A percentile compares a stretch with the other conserved stretches of the same genome.
Evolutionary conservation across 2,888 invertebrate species (phyloP).

Genomic region (Trissonchulus sp.): DNA sequence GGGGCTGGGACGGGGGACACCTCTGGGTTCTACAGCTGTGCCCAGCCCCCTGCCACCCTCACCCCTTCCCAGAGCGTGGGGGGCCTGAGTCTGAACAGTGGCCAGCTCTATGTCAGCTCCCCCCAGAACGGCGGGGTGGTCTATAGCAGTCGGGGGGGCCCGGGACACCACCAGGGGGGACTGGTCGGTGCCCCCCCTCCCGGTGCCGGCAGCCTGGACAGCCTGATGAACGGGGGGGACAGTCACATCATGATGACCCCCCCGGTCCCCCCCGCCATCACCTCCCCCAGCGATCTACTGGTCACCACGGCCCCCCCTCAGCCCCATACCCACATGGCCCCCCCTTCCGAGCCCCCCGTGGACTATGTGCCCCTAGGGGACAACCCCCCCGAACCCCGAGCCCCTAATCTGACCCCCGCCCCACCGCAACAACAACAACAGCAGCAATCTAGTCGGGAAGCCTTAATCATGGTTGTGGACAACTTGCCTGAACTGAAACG

Average conservation of each 20-base stretch:
- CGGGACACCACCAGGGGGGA: too few species aligned
- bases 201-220: slow-evolving; percentile 2
- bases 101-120: too few species aligned
- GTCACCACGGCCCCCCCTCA: neutral
- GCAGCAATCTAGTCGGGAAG: too few species aligned
- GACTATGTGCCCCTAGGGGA: neutral
- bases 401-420: neutral
- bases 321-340: neutral
- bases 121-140: too few species aligned
- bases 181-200: too few species aligned
- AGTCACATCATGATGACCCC: neutral
- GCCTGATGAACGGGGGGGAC: neutral
- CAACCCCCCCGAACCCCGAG: neutral
- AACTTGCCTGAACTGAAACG: neutral
- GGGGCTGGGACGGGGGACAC: too few species aligned
- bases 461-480: neutral
- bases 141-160: too few species aligned
- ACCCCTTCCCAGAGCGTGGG: too few species aligned
- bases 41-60: too few species aligned
- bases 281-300: neutral
- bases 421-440: too few species aligned
- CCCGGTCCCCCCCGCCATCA: neutral
- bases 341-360: neutral
- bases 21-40: too few species aligned
- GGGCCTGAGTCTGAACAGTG: too few species aligned